Base-by-base conservation (phyloP, 2,888 invertebrate species). In the Nomada fabriciana region DNA sequence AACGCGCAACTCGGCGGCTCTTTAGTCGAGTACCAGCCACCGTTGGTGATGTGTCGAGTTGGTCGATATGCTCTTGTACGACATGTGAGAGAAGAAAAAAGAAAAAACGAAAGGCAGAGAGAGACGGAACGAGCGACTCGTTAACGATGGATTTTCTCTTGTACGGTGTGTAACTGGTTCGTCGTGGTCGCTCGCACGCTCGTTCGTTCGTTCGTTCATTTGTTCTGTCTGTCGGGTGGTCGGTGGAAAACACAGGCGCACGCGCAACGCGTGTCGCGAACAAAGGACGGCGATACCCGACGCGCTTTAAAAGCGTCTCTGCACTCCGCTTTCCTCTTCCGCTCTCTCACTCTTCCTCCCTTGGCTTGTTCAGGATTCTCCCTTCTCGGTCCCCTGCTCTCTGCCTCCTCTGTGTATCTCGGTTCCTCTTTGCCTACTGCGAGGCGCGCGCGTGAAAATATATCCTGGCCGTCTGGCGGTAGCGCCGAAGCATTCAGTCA, bases 401-500 rank as follows among this genome's bases (percentile, higher is more conserved):
- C 23, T 36, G 53, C 53, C 52, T 61, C 61, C 23, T 67, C 68
- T 29, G 55, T 25, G 43, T 47, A 55, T 25, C 68, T 50, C 43
- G 61, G 50, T n/a, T 20, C 73, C 25, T 50, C 11, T 60, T 52
- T 52, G 57, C 55, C 63, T 52, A 25, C 72, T 60, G 63, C 43
- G 81, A 77, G 72, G 68, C 82, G 82, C 85, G 86, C 83, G 86
- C 85, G 87, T 86, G 82, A 83, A 84, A 78, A 88, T 87, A 88
- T 78, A 82, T 87, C 72, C 80, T 84, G 78, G 83, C 75, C 85
- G 85, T 89, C 83, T 80, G 79, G 77, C 85, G 86, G 85, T 83
- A 84, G 82, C 87, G 85, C 83, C 85, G 88, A 86, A 85, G 85
- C 88, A 87, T 88, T 88, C 86, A 80, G 90, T 90, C 90, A 90